Conservation (phyloP, 2,113 vertebrate genomes). For the Setophaga kirtlandii region DNA sequence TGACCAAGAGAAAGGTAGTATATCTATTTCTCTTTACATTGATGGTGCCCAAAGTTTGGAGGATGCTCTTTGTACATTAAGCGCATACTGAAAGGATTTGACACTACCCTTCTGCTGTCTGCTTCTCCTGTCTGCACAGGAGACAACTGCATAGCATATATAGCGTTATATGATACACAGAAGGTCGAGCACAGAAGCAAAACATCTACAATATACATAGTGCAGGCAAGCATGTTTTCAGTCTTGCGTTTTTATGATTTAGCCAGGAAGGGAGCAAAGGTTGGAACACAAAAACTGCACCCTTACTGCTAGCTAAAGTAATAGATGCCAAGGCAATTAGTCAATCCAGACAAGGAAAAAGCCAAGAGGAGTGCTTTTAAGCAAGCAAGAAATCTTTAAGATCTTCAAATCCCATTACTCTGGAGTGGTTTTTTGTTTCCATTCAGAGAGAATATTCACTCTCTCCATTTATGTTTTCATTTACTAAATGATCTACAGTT, state of each 20-base stretch:
- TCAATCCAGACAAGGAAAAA: constrained; percentile 4
- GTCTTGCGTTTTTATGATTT: not conserved
- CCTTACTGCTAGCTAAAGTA: constrained; percentile 32
- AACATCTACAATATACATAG: not conserved
- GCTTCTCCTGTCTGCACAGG: not conserved
- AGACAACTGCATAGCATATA: not conserved
- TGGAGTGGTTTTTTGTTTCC: not conserved
- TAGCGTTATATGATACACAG: not conserved
- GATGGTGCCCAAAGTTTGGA: not conserved
- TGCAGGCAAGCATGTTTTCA: not conserved
- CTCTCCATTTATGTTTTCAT: not conserved
- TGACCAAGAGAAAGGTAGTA: not conserved
- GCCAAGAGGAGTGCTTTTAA: not conserved
- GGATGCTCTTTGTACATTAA: not conserved
- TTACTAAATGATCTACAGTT: not conserved
- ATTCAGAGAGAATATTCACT: not conserved
- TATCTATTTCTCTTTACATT: not conserved
- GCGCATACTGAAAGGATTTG: not conserved
- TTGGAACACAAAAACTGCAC: not conserved
- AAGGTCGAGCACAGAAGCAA: not conserved
- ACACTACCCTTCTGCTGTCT: not conserved
- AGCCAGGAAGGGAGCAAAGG: not conserved
- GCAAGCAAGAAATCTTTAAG: not conserved
- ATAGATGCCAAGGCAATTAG: constrained; percentile 20
- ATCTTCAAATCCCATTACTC: not conserved